Percentiles rank a stretch among this genome's conserved stretches.
phyloP scores from a whole-genome alignment of 2,113 vertebrate species.

The Hippocampus comes region DNA sequence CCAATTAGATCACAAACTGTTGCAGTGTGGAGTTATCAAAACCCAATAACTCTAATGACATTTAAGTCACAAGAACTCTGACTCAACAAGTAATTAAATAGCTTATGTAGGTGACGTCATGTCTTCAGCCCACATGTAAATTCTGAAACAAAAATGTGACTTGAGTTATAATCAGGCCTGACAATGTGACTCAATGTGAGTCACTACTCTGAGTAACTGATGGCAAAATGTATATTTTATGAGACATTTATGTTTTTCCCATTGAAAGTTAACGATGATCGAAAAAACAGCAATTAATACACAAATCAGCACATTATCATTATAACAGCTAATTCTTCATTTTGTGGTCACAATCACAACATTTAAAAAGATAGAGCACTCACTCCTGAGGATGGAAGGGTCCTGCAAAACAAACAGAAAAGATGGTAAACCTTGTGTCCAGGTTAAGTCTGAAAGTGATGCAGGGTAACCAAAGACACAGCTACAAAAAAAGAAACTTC shows the following conservation, averaged over 20 bases:
- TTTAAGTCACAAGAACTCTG: not conserved
- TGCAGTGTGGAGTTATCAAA: not conserved
- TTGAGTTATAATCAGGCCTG: conserved; percentile 14
- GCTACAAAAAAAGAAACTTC: too few relatives aligned
- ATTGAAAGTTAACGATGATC: too few relatives aligned
- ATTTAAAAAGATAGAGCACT: conserved; percentile 32
- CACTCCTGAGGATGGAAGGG: conserved; percentile 47
- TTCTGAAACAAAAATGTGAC: conserved; percentile 20
- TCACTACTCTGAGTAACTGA: not conserved
- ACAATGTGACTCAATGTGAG: conserved; percentile 5
- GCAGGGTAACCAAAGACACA: too few relatives aligned
- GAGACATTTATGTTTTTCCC: not conserved
- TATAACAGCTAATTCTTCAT: not conserved
- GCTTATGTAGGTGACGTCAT: conserved; percentile 31
- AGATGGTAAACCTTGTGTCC: conserved; percentile 4
- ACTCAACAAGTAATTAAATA: not conserved
- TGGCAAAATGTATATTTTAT: not conserved
- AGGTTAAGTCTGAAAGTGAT: not conserved
- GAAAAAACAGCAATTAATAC: too few relatives aligned
- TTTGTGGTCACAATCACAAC: not conserved
- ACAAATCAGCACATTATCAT: not conserved
- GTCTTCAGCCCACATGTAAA: conserved; percentile 10
- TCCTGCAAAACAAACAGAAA: conserved; percentile 51
- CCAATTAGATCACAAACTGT: not conserved
- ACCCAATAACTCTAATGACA: not conserved